These are phyloP conservation scores for Ladona fulva DNA, from an alignment of 1,140 invertebrate species.

Conservation along the genomic window DNA sequence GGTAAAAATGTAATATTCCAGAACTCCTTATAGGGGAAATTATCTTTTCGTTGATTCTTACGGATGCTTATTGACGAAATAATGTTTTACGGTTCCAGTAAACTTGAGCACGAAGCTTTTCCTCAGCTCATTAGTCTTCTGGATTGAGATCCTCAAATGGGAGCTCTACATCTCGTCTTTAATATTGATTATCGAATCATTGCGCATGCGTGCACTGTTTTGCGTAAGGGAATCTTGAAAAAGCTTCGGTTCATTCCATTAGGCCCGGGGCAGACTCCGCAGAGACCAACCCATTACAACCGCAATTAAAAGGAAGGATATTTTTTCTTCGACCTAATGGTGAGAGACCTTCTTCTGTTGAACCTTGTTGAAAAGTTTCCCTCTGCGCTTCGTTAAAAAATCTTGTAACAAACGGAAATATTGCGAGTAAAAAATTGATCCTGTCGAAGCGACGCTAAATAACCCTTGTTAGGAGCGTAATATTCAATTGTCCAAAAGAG, in stretches of 20 bases:
- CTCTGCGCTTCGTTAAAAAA: not conserved
- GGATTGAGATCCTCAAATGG: not conserved
- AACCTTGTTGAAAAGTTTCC: not conserved
- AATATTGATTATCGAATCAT: conserved; percentile 7
- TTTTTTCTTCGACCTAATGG: not conserved
- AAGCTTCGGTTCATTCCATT: not conserved
- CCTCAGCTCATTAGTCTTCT: not conserved
- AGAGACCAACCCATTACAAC: not conserved
- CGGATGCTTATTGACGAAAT: not conserved
- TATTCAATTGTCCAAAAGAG: not conserved
- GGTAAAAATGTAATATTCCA: no score
- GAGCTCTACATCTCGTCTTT: not conserved
- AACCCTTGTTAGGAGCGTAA: not conserved
- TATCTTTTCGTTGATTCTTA: no score
- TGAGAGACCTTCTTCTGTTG: not conserved
- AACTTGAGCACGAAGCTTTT: not conserved
- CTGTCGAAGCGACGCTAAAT: not conserved
- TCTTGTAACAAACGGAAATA: not conserved
- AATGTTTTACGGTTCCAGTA: not conserved
- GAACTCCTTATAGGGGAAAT: no score
- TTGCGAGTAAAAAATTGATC: not conserved
- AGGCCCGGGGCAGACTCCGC: not conserved
- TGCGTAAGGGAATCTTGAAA: not conserved
- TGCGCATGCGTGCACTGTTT: not conserved
- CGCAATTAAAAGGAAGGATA: not conserved